A percentile compares a stretch with the other conserved stretches of the same genome.
These are phyloP conservation scores for Grammomys surdaster DNA, from an alignment of 2,113 vertebrate species.

Conservation along the genomic window DNA sequence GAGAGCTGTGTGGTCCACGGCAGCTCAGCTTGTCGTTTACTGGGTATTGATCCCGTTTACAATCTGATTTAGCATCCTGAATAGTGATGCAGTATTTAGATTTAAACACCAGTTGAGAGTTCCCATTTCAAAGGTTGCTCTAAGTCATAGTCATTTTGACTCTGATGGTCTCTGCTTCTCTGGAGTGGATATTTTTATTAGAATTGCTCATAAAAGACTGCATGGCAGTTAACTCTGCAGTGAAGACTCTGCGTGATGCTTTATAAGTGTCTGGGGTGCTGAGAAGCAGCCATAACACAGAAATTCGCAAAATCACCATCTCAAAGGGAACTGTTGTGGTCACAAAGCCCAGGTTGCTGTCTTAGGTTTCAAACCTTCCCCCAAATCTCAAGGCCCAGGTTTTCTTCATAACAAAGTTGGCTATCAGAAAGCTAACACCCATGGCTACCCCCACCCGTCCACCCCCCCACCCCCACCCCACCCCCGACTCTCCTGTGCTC, in stretches of 20 bases:
- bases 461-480: no score
- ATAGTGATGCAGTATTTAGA: slow-evolving; percentile 64
- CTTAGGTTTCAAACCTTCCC: neutral
- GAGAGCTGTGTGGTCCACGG: slow-evolving; percentile 8
- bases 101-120: slow-evolving; percentile 64
- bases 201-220: slow-evolving; percentile 62
- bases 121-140: slow-evolving; percentile 30
- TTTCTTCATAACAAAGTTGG: neutral
- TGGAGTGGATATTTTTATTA: slow-evolving; percentile 66
- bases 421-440: neutral
- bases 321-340: neutral
- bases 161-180: slow-evolving; percentile 25
- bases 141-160: slow-evolving; percentile 55
- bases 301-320: slow-evolving; percentile 28
- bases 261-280: slow-evolving; percentile 50
- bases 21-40: slow-evolving; percentile 48
- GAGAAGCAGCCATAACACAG: slow-evolving; percentile 31
- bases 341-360: neutral
- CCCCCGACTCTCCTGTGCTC: rapidly evolving
- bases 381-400: neutral
- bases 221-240: slow-evolving; percentile 38
- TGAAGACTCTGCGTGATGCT: neutral
- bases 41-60: slow-evolving; percentile 60
- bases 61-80: slow-evolving; percentile 63
- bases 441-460: neutral